Base-by-base conservation (phyloP, 2,888 invertebrate species). In the Leptopterna dolabrata region DNA sequence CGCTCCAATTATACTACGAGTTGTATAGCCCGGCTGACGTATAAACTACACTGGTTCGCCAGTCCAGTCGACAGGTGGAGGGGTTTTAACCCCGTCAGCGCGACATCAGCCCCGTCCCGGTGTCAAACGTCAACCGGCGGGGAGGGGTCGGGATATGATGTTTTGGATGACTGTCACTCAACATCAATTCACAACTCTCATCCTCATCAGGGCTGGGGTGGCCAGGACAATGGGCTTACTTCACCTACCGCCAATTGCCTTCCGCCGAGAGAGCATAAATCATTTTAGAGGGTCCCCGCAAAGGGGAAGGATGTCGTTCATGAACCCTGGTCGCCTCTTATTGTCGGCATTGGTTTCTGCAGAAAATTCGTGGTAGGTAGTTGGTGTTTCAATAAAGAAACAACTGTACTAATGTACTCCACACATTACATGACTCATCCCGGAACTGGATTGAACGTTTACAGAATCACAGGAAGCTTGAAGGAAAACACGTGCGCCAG, bases 211-310 rank as follows among this genome's bases (percentile, higher is more conserved):
- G 3, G 24, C 63, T 24, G 11, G 63, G 24, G 24, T 24, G 24
- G 63, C 19, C 63, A 24, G 73, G 73, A 73, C 73, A 73, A 73
- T 14, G 73, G 73, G 73, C 36, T 73, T 73, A 73, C 30, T 73
- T 73, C 73, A 73, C 73, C 73, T 73, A n/a, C 73, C 73, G 73
- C 73, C 73, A 73, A 73, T 73, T 73, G 73, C 36, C 73, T 73
- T 73, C 71, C 16, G 36, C 73, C 73, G 41, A 3, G 30, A 29
- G 73, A 73, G 73, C 73, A 73, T 73, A 73, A 73, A 73, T 73
- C 73, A 73, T 73, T 73, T 73, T 27, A 71, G 41, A 19, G 73
- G 73, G n/a, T 73, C 41, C 73, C 73, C 73, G 11, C 19, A 19
- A 19, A 6, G 51, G 51, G 51, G 51, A 51, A 51, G 51, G 51